Base-by-base conservation (phyloP, 1,140 invertebrate genomes). In the Lordiphosa stackelbergi region DNA sequence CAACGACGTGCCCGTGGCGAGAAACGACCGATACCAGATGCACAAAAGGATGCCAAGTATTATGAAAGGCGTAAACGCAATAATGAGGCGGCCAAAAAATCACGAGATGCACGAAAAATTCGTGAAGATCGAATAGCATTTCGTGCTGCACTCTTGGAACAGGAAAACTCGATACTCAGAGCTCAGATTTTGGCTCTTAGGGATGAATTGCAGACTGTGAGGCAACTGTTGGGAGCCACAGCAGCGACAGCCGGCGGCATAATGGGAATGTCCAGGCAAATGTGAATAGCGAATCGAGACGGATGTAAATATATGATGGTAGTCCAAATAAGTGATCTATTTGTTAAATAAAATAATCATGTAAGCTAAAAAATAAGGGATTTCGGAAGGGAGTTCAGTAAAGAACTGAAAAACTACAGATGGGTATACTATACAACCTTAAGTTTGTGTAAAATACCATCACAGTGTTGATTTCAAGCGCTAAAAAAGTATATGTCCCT, bases 81-180 rank as follows among this genome's bases (percentile, higher is more conserved):
- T 88, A 97, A 97, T 87, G 91, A 95, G 75, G 96, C 96, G 0
- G 96, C 96, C 0, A 97, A 97, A 88, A 96, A 96, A 79, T 96
- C 95, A 0, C 88, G 96, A 35, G 95, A 97, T 87, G 94, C 94
- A 0, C 89, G 95, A 28, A 93, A 95, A 85, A 91, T 94, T 40
- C 89, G 95, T 40, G 96, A 97, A 88, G 95, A 95, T 88, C 65
- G 85, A 91, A 93, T 96, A 55, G 95, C 95, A 0, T 90, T 95
- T 63, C 90, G 93, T 36, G 95, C 95, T 0, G 93, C 92, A 36
- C 90, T 94, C 19, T 87, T 97, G 11, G 95, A 96, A 84, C 94
- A 95, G 81, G 95, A 96, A 88, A 96, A 96, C 77, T 93, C 94
- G 0, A 91, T 96, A 19, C 88, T 97, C 3, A 89, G 94, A 45